These are phyloP conservation scores for Sebastes ruberrimus DNA, from an alignment of 2,797 vertebrate genomes.

Conservation along the genomic window DNA sequence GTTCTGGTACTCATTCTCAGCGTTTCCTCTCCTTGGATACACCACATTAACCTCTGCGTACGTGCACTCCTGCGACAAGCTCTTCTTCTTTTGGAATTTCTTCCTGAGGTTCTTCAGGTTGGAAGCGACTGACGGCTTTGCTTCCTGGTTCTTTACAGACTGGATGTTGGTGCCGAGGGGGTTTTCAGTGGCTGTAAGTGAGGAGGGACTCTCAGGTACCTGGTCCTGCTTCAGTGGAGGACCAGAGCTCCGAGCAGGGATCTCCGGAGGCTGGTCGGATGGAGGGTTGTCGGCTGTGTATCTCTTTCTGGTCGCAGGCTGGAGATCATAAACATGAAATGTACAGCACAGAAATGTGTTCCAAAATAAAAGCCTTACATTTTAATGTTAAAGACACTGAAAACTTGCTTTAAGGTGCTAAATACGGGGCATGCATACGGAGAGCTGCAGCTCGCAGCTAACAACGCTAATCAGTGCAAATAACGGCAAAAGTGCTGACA, in stretches of 20 bases:
- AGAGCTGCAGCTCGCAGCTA: too few species aligned
- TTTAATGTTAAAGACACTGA: neutral
- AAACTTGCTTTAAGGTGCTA: neutral
- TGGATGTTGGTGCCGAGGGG: neutral
- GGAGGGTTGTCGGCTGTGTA: neutral
- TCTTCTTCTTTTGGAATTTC: conserved; percentile 68
- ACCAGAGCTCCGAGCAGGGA: conserved; percentile 36
- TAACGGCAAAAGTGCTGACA: too few species aligned
- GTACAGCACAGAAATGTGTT: neutral
- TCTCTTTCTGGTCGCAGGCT: conserved; percentile 55
- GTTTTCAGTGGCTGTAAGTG: neutral
- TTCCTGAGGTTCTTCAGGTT: conserved; percentile 73
- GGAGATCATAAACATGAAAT: conserved; percentile 26
- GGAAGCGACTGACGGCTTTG: conserved; percentile 33
- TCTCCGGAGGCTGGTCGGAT: conserved; percentile 37
- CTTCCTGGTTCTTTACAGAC: conserved; percentile 35
- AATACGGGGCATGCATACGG: too few species aligned
- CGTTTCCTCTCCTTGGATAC: neutral
- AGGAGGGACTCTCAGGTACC: neutral
- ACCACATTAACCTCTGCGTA: conserved; percentile 38
- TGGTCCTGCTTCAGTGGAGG: conserved; percentile 33
- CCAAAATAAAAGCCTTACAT: neutral
- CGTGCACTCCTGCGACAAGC: conserved; percentile 24
- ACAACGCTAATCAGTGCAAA: too few species aligned
- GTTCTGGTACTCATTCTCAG: conserved; percentile 55